Conservation (phyloP, 2,797 vertebrate genomes). For the Etheostoma perlongum region DNA sequence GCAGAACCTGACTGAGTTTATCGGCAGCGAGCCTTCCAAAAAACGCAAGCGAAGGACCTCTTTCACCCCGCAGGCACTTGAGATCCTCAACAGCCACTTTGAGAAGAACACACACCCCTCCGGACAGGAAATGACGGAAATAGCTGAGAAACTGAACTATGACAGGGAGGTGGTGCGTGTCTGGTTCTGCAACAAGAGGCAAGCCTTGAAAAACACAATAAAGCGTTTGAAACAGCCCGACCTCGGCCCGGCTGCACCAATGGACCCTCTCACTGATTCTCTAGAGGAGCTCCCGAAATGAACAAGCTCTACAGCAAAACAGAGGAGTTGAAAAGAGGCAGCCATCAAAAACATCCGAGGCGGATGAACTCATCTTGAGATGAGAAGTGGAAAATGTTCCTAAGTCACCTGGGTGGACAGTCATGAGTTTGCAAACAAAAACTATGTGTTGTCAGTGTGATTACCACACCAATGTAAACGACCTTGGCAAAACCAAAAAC, state of each 20-base stretch:
- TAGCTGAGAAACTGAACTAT: constrained; percentile 99
- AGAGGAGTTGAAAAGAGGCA: constrained; percentile 58
- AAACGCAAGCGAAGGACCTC: constrained; percentile 99
- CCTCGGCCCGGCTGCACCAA: constrained; percentile 85
- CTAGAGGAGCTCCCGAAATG: constrained; percentile 94
- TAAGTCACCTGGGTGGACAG: constrained; percentile 72
- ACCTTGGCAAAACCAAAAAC: constrained; percentile 94
- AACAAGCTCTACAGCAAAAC: constrained; percentile 41
- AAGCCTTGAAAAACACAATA: constrained; percentile 99
- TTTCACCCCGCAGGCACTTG: constrained; percentile 99
- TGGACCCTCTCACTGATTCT: constrained; percentile 95
- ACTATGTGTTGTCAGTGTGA: constrained; percentile 87
- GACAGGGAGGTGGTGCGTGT: constrained; percentile 99
- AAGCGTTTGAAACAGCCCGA: constrained; percentile 99
- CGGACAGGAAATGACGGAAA: constrained; percentile 99
- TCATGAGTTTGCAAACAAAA: constrained; percentile 79
- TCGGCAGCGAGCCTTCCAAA: constrained; percentile 99
- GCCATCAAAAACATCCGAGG: constrained; percentile 70
- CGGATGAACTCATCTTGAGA: constrained; percentile 83
- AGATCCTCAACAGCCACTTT: constrained; percentile 99
- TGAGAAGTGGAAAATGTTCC: constrained; percentile 84
- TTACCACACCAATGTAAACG: constrained; percentile 90
- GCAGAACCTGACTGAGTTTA: constrained; percentile 99
- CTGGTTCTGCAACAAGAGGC: constrained; percentile 99
- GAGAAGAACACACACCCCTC: constrained; percentile 99